Evolutionary conservation across 2,888 invertebrate species (phyloP).

Genomic region (Spodoptera picta): DNA sequence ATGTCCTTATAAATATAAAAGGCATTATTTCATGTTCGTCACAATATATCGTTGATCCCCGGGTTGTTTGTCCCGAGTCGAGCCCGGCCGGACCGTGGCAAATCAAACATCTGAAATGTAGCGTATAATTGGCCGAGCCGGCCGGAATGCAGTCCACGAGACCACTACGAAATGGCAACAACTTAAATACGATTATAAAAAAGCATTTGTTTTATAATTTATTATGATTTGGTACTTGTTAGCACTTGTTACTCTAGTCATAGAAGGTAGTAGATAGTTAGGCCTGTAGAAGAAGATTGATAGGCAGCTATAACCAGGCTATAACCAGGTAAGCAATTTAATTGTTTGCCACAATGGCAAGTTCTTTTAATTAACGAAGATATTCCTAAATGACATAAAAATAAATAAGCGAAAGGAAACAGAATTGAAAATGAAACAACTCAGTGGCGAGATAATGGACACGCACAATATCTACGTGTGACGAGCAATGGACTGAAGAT

Average conservation of each 20-base stretch:
- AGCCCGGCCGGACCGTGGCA: conserved; percentile 52
- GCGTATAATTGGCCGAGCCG: conserved; percentile 53
- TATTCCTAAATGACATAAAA: too few relatives aligned
- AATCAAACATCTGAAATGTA: conserved; percentile 59
- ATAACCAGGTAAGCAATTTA: too few relatives aligned
- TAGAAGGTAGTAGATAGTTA: conserved; percentile 2
- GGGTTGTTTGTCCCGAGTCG: conserved; percentile 26
- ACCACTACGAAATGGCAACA: conserved; percentile 34
- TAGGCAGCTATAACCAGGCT: too few relatives aligned
- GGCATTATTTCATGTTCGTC: conserved; percentile 41
- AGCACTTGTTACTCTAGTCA: background rate
- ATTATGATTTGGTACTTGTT: conserved; percentile 6
- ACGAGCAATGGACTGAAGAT: background rate
- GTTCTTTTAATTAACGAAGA: too few relatives aligned
- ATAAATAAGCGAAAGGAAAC: too few relatives aligned
- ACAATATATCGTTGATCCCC: conserved; percentile 21
- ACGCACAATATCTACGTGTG: background rate
- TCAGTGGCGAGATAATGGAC: background rate
- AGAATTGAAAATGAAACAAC: too few relatives aligned
- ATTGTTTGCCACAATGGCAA: too few relatives aligned
- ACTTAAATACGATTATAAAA: conserved; percentile 40
- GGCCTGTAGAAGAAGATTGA: background rate
- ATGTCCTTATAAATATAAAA: conserved; percentile 46
- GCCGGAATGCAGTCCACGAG: conserved; percentile 48
- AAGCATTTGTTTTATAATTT: conserved; percentile 29